Conservation (phyloP, 2,888 invertebrate species). For the Caradrina kadenii region DNA sequence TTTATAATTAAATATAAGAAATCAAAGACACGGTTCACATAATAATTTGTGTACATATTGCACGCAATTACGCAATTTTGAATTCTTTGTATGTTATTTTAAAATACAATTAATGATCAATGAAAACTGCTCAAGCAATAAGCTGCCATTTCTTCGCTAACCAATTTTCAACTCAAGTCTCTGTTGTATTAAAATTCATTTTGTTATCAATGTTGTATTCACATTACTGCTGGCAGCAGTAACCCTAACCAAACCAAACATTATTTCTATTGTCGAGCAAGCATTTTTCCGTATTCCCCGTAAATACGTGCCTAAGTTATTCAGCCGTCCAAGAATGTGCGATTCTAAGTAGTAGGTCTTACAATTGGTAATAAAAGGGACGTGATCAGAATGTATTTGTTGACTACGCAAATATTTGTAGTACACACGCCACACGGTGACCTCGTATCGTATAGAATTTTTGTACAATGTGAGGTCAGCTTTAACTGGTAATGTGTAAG, state of each 20-base stretch:
- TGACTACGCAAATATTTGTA: slow-evolving; percentile 46
- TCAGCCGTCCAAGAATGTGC: slow-evolving; percentile 49
- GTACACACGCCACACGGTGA: neutral
- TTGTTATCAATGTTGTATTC: too few species aligned
- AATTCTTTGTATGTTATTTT: too few species aligned
- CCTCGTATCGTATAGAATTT: neutral
- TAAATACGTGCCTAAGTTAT: slow-evolving; percentile 42
- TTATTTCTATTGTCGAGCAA: neutral
- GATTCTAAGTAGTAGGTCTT: slow-evolving; percentile 54
- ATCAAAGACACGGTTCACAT: too few species aligned
- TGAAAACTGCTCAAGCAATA: too few species aligned
- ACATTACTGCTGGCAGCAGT: neutral
- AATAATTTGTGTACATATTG: too few species aligned
- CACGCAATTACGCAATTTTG: too few species aligned
- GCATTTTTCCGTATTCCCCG: slow-evolving; percentile 45
- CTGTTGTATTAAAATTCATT: too few species aligned
- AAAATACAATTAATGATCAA: too few species aligned
- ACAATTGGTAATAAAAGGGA: slow-evolving; percentile 57
- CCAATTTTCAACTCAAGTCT: too few species aligned
- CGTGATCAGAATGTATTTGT: slow-evolving; percentile 53
- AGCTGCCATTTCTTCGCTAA: too few species aligned
- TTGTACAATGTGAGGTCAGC: neutral
- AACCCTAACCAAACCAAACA: neutral
- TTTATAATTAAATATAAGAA: too few species aligned
- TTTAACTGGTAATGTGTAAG: neutral